A percentile compares a stretch with the other conserved stretches of the same genome.
Evolutionary conservation across 1,140 invertebrate genomes (phyloP).

Genomic region (Listronotus oregonensis): DNA sequence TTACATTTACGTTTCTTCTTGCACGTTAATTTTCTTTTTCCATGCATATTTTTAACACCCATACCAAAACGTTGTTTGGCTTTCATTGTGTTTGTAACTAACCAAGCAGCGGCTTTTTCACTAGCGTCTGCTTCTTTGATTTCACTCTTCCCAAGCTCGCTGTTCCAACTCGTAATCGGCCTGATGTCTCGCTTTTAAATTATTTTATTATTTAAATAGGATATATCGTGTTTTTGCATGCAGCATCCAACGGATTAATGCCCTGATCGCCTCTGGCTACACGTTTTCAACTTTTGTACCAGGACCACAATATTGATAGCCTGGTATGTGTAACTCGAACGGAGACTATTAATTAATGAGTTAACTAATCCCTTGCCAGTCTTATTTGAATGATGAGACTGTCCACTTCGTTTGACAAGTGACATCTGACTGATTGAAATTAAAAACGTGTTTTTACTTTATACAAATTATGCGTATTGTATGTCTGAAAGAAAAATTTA

Average conservation of each 20-base stretch:
- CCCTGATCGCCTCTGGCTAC: slow-evolving; percentile 38
- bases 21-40: too few relatives aligned
- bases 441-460: too few relatives aligned
- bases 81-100: not conserved
- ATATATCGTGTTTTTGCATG: slow-evolving; percentile 46
- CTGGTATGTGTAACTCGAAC: slow-evolving; percentile 36
- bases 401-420: too few relatives aligned
- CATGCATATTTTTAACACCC: too few relatives aligned
- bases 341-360: slow-evolving; percentile 45
- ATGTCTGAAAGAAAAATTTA: too few relatives aligned
- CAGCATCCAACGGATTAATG: slow-evolving; percentile 43
- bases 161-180: slow-evolving; percentile 54
- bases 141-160: slow-evolving; percentile 54
- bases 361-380: not conserved
- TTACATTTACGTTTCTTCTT: too few relatives aligned
- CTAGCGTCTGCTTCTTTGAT: slow-evolving; percentile 49
- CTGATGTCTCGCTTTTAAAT: slow-evolving; percentile 48
- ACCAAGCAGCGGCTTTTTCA: slow-evolving; percentile 46
- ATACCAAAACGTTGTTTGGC: too few relatives aligned
- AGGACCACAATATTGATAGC: slow-evolving; percentile 43
- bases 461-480: too few relatives aligned
- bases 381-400: too few relatives aligned
- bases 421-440: too few relatives aligned
- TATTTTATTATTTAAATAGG: slow-evolving; percentile 45
- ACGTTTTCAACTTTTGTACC: slow-evolving; percentile 38